Percentiles rank a stretch among this genome's conserved stretches.
phyloP scores from a whole-genome alignment of 2,113 vertebrate genomes.

The cattle (Bos taurus) region DNA sequence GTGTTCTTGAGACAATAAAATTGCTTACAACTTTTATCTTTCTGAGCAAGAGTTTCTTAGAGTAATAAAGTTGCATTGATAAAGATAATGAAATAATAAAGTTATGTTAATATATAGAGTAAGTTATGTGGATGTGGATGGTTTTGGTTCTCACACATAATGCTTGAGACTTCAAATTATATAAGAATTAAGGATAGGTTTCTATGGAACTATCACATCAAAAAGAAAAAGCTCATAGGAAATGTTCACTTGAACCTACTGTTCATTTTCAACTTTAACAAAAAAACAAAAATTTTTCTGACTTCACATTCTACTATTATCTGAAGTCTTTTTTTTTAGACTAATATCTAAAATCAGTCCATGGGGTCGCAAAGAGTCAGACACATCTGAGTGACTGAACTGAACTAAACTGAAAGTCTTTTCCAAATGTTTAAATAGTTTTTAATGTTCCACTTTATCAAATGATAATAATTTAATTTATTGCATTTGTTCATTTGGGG shows the following conservation, averaged over 20 bases:
- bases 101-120: neutral
- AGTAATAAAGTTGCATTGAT: neutral
- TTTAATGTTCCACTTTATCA: neutral
- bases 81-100: neutral
- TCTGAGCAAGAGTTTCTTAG: neutral
- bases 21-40: neutral
- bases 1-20: neutral
- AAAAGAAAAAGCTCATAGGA: neutral
- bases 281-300: neutral
- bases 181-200: neutral
- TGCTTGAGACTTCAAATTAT: neutral
- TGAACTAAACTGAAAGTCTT: neutral
- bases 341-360: neutral
- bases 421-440: neutral
- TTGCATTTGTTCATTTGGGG: neutral
- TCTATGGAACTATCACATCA: neutral
- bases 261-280: neutral
- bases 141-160: conserved; percentile 7
- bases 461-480: neutral
- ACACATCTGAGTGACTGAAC: neutral
- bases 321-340: neutral
- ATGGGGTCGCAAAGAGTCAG: neutral
- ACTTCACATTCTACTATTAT: neutral
- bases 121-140: neutral
- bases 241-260: neutral